These are phyloP conservation scores for Palythoa heliodiscus DNA, from an alignment of 92 coral and sea anemone genomes.

Conservation along the genomic window DNA sequence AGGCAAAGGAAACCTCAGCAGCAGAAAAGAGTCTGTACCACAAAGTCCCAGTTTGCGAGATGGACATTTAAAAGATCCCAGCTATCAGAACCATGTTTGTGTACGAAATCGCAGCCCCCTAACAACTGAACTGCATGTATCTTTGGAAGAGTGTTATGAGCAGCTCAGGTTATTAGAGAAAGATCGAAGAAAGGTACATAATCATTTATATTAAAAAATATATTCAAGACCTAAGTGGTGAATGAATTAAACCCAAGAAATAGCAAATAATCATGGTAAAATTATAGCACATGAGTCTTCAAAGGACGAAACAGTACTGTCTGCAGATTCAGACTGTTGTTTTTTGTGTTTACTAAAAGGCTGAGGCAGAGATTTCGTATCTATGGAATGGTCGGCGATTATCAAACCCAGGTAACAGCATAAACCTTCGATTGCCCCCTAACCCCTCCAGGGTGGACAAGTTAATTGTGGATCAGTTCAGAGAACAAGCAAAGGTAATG, in stretches of 20 bases:
- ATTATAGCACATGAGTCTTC: no score
- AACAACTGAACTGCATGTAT: constrained; percentile 83
- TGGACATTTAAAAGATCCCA: constrained; percentile 59
- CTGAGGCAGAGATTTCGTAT: constrained; percentile 89
- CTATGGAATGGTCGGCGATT: constrained; percentile 92
- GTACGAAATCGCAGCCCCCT: constrained; percentile 75
- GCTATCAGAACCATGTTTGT: constrained; percentile 64
- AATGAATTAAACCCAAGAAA: not conserved
- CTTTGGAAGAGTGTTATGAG: constrained; percentile 95
- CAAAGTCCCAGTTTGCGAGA: constrained; percentile 63
- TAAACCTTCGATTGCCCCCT: constrained; percentile 77
- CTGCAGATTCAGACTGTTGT: not conserved
- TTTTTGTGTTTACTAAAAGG: constrained; percentile 48
- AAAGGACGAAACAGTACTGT: no score
- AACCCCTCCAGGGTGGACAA: constrained; percentile 96
- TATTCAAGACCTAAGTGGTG: not conserved
- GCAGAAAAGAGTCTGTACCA: constrained; percentile 57
- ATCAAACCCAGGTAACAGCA: constrained; percentile 82
- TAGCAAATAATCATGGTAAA: not conserved
- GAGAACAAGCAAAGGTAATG: constrained; percentile 95
- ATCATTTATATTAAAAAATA: not conserved
- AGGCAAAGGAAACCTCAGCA: constrained; percentile 44
- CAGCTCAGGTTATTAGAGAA: constrained; percentile 89
- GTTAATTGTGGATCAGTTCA: constrained; percentile 85
- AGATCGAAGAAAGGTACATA: constrained; percentile 86